These are phyloP conservation scores for Corydoras maculifer DNA, from an alignment of 2,113 vertebrate genomes.

Conservation along the genomic window DNA sequence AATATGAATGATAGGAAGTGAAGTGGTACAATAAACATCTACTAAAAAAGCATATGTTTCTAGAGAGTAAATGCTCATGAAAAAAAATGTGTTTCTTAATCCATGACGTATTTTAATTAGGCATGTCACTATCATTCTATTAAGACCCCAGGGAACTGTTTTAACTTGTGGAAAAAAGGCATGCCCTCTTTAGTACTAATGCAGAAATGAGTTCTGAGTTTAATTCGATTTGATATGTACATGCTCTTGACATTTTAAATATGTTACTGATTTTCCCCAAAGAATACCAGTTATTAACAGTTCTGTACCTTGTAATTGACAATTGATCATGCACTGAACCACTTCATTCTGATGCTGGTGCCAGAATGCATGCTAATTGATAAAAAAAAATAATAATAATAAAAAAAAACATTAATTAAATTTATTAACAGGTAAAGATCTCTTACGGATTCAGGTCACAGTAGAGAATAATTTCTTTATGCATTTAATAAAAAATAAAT, in stretches of 20 bases:
- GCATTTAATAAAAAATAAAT: too few species aligned
- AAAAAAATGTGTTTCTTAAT: too few species aligned
- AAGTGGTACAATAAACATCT: too few species aligned
- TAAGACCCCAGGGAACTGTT: too few species aligned
- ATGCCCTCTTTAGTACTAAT: too few species aligned
- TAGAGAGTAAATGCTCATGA: too few species aligned
- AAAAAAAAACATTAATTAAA: neutral
- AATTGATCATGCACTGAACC: slow-evolving; percentile 24
- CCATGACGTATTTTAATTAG: too few species aligned
- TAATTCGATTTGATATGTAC: neutral
- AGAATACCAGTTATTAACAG: slow-evolving; percentile 9
- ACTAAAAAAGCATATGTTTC: too few species aligned
- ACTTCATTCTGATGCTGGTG: slow-evolving; percentile 12
- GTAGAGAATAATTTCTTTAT: too few species aligned
- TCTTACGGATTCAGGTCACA: neutral
- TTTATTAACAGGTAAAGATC: neutral
- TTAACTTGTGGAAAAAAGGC: too few species aligned
- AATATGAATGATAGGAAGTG: too few species aligned
- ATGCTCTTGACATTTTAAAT: slow-evolving; percentile 22
- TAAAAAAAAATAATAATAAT: slow-evolving; percentile 1
- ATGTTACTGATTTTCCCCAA: slow-evolving; percentile 22
- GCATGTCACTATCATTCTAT: too few species aligned
- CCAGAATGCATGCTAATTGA: slow-evolving; percentile 7
- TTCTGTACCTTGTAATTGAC: slow-evolving; percentile 17
- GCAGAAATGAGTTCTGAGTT: slow-evolving; percentile 2